Conservation (phyloP, 2,888 invertebrate species). For the Parochlus steinenii region DNA sequence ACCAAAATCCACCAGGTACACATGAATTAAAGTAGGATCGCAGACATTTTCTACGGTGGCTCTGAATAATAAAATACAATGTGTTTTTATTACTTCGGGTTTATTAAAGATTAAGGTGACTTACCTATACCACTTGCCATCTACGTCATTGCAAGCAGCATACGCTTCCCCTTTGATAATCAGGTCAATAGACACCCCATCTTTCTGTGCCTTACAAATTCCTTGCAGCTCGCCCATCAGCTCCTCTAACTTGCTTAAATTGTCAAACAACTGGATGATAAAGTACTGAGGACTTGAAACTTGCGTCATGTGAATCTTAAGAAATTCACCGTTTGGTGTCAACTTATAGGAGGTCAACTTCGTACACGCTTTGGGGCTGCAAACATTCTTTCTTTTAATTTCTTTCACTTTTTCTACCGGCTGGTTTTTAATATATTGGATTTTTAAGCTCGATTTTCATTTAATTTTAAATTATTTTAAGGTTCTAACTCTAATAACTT, state of each 20-base stretch:
- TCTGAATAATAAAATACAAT: slow-evolving; percentile 24
- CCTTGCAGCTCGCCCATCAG: slow-evolving; percentile 27
- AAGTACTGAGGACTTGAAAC: slow-evolving; percentile 64
- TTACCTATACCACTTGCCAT: slow-evolving; percentile 59
- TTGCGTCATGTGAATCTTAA: slow-evolving; percentile 55
- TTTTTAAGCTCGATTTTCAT: too few relatives aligned
- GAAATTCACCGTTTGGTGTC: slow-evolving; percentile 32
- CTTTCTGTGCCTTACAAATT: slow-evolving; percentile 37
- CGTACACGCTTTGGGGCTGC: too few relatives aligned
- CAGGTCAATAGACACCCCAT: slow-evolving; percentile 33
- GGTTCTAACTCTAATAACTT: too few relatives aligned
- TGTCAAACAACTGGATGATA: slow-evolving; percentile 11
- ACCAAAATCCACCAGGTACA: slow-evolving; percentile 48
- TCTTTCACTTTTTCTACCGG: too few relatives aligned
- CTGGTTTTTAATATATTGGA: too few relatives aligned
- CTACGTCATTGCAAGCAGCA: slow-evolving; percentile 43
- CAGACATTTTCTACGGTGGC: slow-evolving; percentile 38
- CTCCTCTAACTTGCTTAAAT: neutral
- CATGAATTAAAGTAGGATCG: slow-evolving; percentile 36
- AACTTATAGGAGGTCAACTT: slow-evolving; percentile 2
- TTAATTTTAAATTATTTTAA: too few relatives aligned
- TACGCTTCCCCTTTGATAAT: slow-evolving; percentile 44
- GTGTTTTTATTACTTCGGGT: too few relatives aligned
- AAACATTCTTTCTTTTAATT: too few relatives aligned
- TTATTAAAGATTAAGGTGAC: slow-evolving; percentile 14